phyloP scores from a whole-genome alignment of 2,888 invertebrate species.

The Autographa gamma region DNA sequence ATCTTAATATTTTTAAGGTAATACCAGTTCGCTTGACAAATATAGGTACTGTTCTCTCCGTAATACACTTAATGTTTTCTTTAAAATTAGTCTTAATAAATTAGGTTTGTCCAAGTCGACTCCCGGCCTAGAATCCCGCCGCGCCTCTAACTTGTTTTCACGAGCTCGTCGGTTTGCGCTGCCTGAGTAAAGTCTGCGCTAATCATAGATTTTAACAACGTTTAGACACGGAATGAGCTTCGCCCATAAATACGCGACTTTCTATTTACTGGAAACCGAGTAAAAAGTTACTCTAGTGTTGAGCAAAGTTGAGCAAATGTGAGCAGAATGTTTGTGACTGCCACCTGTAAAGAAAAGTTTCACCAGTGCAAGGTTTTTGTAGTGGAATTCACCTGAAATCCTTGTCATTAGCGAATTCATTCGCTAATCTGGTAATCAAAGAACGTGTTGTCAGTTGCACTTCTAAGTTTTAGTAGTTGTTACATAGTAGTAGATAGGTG shows the following conservation, averaged over 20 bases:
- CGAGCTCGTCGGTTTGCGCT: slow-evolving; percentile 38
- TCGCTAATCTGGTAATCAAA: slow-evolving; percentile 21
- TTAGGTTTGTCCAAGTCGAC: neutral
- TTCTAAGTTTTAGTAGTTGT: no score
- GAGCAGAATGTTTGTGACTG: slow-evolving; percentile 19
- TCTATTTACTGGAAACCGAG: slow-evolving; percentile 34
- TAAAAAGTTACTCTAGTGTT: slow-evolving; percentile 19
- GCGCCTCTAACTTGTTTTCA: slow-evolving; percentile 43
- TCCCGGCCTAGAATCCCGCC: slow-evolving; percentile 41
- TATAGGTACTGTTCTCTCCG: no score
- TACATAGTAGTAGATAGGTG: no score
- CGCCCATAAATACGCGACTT: slow-evolving; percentile 39
- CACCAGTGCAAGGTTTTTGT: slow-evolving; percentile 4
- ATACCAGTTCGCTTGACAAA: no score
- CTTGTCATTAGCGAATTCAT: neutral
- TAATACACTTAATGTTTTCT: no score
- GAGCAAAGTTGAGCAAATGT: slow-evolving; percentile 20
- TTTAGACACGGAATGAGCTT: slow-evolving; percentile 54
- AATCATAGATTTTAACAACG: slow-evolving; percentile 54
- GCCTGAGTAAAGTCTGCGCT: slow-evolving; percentile 54
- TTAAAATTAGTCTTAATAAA: no score
- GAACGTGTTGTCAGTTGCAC: neutral
- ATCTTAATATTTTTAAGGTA: no score
- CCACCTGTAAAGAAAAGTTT: slow-evolving; percentile 14
- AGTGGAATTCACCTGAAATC: neutral